Evolutionary conservation across 2,113 vertebrate genomes (phyloP).

Genomic region (Podocnemis expansa): DNA sequence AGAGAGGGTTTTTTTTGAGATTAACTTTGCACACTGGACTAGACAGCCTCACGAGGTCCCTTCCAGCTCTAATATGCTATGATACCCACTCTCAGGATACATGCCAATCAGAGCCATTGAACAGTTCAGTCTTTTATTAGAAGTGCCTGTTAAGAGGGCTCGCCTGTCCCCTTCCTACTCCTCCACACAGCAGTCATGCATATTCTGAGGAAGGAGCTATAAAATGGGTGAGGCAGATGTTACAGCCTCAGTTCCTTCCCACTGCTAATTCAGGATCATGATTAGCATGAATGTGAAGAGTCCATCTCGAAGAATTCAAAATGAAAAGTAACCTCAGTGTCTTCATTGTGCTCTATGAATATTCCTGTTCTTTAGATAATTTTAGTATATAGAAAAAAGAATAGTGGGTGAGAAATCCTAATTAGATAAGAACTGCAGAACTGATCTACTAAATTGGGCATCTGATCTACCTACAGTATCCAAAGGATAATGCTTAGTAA

Average conservation of each 20-base stretch:
- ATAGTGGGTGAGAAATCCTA: too few species aligned
- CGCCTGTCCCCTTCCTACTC: neutral
- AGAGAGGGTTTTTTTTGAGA: neutral
- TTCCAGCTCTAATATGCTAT: too few species aligned
- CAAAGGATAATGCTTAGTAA: too few species aligned
- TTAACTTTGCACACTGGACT: neutral
- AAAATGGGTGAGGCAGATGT: neutral
- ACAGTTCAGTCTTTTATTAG: neutral
- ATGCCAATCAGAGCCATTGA: neutral
- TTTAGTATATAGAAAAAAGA: too few species aligned
- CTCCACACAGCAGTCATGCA: neutral
- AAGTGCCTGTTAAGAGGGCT: neutral
- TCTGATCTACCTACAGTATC: too few species aligned
- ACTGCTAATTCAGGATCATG: neutral
- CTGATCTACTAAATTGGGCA: too few species aligned
- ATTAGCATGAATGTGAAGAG: neutral
- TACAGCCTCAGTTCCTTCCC: too few species aligned
- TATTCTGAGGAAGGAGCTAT: neutral
- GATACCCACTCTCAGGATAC: neutral
- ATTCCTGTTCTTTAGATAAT: too few species aligned
- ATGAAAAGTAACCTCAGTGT: neutral
- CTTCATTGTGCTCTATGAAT: too few species aligned
- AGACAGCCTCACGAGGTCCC: too few species aligned
- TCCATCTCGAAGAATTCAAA: too few species aligned
- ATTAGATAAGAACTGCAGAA: too few species aligned